Conservation (phyloP, 2,113 vertebrate species). For the Glaucidium brasilianum region DNA sequence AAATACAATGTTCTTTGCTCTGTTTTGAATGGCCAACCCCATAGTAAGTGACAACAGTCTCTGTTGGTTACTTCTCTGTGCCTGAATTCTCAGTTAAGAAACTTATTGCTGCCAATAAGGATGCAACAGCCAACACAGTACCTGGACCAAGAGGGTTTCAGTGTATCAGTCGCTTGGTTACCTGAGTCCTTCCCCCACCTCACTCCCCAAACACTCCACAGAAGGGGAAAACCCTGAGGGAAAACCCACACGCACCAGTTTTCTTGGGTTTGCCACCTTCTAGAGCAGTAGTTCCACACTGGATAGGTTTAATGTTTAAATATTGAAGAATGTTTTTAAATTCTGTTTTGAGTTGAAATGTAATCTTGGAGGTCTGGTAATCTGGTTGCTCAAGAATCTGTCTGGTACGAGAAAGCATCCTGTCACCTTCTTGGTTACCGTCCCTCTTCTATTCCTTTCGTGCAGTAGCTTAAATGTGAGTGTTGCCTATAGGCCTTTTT, state of each 20-base stretch:
- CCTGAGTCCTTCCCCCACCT: background rate
- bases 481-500: background rate
- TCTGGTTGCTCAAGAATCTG: background rate
- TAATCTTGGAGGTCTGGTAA: background rate
- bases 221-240: background rate
- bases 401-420: background rate
- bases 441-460: background rate
- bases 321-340: rapidly evolving
- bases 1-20: rapidly evolving
- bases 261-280: background rate
- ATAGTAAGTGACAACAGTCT: background rate
- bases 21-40: background rate
- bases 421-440: background rate
- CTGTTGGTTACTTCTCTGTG: background rate
- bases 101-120: rapidly evolving
- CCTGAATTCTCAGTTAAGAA: background rate
- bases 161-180: rapidly evolving
- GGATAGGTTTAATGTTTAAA: background rate
- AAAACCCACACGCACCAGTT: rapidly evolving
- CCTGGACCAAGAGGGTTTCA: background rate
- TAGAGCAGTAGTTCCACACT: background rate
- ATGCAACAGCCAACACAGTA: background rate
- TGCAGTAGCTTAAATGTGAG: background rate
- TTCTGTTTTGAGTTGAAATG: background rate
- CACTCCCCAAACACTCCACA: background rate